These are phyloP conservation scores for Aphelenchoides besseyi DNA, from an alignment of 1,140 invertebrate genomes.

Conservation along the genomic window DNA sequence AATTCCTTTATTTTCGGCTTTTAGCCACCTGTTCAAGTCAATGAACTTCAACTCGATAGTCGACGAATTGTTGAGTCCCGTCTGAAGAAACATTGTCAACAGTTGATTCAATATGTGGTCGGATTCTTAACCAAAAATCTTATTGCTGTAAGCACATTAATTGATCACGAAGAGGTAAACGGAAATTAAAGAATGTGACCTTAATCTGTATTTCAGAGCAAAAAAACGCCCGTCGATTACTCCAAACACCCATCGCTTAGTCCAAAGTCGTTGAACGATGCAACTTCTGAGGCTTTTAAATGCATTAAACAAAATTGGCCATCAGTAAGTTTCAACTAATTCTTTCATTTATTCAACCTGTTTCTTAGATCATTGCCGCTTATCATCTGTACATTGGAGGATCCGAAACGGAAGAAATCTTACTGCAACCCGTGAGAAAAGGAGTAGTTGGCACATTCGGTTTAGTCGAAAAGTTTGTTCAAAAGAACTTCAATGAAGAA, in stretches of 20 bases:
- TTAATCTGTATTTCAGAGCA: background rate
- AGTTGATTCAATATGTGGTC: constrained; percentile 43
- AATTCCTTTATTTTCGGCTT: constrained; percentile 26
- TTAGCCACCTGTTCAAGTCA: constrained; percentile 58
- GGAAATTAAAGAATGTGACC: background rate
- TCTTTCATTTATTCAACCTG: constrained; percentile 9
- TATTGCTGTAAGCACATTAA: constrained; percentile 23
- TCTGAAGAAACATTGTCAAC: constrained; percentile 51
- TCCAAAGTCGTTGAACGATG: constrained; percentile 48
- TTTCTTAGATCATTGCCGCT: constrained; percentile 46
- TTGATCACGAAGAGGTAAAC: constrained; percentile 29
- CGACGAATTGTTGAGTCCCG: constrained; percentile 55
- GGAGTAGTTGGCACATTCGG: constrained; percentile 46
- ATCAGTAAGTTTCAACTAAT: constrained; percentile 30
- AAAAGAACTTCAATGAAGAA: constrained; percentile 48
- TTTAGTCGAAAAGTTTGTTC: constrained; percentile 42
- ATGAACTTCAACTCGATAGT: constrained; percentile 53
- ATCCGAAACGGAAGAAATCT: constrained; percentile 57
- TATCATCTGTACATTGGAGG: constrained; percentile 59
- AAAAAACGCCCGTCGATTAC: constrained; percentile 8
- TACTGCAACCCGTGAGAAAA: constrained; percentile 55
- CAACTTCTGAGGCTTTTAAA: constrained; percentile 45
- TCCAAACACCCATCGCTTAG: constrained; percentile 21
- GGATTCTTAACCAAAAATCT: constrained; percentile 31
- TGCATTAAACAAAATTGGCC: constrained; percentile 53